Evolutionary conservation across 2,113 vertebrate species (phyloP).

Genomic region (Laticauda colubrina): DNA sequence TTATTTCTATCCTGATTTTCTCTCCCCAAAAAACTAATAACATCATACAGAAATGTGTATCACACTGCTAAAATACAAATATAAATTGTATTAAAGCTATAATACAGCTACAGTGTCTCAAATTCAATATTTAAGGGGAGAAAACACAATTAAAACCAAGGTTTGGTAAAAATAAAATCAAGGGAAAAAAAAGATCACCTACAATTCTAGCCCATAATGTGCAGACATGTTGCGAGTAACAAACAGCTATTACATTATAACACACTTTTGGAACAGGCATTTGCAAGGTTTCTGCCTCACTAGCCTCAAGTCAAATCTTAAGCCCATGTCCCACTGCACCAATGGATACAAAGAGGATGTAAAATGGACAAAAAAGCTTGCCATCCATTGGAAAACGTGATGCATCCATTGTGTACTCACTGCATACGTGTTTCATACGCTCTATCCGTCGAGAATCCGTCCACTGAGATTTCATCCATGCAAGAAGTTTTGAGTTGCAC

Average conservation of each 20-base stretch:
- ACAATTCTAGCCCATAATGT: background rate
- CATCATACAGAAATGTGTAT: background rate
- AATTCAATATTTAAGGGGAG: background rate
- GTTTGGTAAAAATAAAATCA: background rate
- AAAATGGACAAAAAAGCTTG: no score
- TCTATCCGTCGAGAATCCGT: no score
- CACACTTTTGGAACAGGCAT: background rate
- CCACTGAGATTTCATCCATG: no score
- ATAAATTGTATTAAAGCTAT: background rate
- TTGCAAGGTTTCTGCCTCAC: background rate
- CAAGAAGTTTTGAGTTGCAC: no score
- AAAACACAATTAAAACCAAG: background rate
- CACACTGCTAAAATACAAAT: background rate
- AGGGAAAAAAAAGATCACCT: background rate
- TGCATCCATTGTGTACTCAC: no score
- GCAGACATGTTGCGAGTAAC: background rate
- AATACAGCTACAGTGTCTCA: background rate
- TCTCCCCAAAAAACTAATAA: background rate
- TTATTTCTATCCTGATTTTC: background rate
- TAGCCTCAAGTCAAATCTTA: background rate
- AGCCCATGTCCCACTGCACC: no score
- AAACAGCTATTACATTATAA: background rate
- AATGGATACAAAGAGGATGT: no score
- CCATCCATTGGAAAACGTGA: no score
- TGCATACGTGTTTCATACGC: no score